Percentiles rank a stretch among this genome's conserved stretches.
phyloP scores from a whole-genome alignment of 2,888 invertebrate species.

The Catotricha subobsoleta region DNA sequence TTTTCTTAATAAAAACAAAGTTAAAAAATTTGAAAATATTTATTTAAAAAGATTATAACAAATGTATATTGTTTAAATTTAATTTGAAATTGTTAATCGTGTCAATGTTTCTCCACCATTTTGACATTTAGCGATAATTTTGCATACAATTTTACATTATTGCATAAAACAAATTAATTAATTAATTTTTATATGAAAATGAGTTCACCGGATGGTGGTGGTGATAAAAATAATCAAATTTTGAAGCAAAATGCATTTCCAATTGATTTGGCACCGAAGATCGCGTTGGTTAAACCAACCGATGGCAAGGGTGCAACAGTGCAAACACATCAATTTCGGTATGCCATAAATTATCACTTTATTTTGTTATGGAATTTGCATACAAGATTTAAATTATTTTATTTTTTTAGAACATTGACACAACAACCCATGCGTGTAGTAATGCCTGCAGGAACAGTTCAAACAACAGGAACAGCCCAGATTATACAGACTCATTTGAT shows the following conservation, averaged over 20 bases:
- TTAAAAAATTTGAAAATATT: too few species aligned
- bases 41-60: too few species aligned
- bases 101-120: too few species aligned
- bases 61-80: too few species aligned
- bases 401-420: background rate
- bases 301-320: slow-evolving; percentile 19
- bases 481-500: slow-evolving; percentile 30
- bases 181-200: too few species aligned
- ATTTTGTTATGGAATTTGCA: background rate
- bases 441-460: slow-evolving; percentile 7
- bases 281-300: slow-evolving; percentile 32
- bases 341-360: background rate
- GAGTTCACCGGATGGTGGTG: slow-evolving; percentile 2
- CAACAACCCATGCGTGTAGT: slow-evolving; percentile 9
- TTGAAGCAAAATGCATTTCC: slow-evolving; percentile 16
- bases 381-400: background rate
- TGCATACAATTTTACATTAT: too few species aligned
- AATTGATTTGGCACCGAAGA: slow-evolving; percentile 32
- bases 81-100: too few species aligned
- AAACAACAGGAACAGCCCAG: slow-evolving; percentile 20
- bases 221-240: slow-evolving; percentile 1
- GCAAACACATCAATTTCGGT: slow-evolving; percentile 9
- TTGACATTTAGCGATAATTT: too few species aligned
- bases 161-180: too few species aligned
- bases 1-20: too few species aligned